A percentile compares a stretch with the other conserved stretches of the same genome.
Evolutionary conservation across 2,113 vertebrate species (phyloP).

Genomic region (Macroglossus sobrinus): DNA sequence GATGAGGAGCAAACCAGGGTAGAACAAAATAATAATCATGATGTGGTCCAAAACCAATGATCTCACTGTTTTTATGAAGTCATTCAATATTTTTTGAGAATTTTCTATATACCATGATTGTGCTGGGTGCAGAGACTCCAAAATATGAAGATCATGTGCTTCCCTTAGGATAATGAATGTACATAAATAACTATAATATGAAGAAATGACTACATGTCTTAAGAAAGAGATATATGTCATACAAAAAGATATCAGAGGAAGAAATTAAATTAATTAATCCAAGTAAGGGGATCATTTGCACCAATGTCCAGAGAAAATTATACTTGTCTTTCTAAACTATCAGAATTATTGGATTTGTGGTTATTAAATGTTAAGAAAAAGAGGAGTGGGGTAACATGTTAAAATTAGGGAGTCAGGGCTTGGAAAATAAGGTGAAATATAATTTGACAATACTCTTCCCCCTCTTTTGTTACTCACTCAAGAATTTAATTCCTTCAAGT

Average conservation of each 20-base stretch:
- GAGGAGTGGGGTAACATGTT: neutral
- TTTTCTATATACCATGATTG: neutral
- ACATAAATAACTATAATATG: neutral
- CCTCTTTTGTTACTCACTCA: neutral
- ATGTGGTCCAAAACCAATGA: neutral
- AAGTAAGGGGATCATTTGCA: neutral
- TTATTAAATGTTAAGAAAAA: neutral
- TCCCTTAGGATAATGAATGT: neutral
- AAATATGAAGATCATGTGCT: neutral
- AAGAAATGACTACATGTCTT: neutral
- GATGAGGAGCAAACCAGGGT: neutral
- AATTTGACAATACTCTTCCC: neutral
- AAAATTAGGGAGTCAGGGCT: neutral
- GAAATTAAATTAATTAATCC: neutral
- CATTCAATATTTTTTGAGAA: neutral
- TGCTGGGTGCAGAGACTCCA: neutral
- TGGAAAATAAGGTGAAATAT: neutral
- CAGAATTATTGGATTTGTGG: neutral
- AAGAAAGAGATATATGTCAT: neutral
- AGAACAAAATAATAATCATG: neutral
- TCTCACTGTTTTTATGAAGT: neutral
- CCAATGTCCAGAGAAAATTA: neutral
- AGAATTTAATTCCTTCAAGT: slow-evolving; percentile 33
- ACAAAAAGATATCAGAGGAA: neutral
- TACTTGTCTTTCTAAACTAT: neutral